A percentile compares a stretch with the other conserved stretches of the same genome.
Evolutionary conservation across 2,888 invertebrate species (phyloP).

Genomic region (Pseudanteris insignis): DNA sequence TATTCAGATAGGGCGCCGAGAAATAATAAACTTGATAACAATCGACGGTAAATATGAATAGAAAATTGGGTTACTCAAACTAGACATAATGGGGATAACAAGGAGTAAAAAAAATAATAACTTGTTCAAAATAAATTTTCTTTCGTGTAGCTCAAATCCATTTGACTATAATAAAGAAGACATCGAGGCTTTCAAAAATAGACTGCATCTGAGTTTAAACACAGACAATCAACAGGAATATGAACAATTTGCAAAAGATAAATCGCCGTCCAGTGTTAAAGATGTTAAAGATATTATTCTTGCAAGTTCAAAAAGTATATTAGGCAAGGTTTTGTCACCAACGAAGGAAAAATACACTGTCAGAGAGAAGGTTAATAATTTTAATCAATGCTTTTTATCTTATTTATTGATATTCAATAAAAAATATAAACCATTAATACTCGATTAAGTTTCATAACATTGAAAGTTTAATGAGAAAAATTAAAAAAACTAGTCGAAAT

Average conservation of each 20-base stretch:
- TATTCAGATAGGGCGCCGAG: conserved; percentile 60
- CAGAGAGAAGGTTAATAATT: conserved; percentile 64
- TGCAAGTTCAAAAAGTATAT: conserved; percentile 76
- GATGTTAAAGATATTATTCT: conserved; percentile 78
- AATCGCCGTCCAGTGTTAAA: conserved; percentile 72
- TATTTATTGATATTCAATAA: too few species aligned
- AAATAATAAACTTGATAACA: conserved; percentile 54
- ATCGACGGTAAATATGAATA: conserved; percentile 30
- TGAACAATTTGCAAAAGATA: conserved; percentile 66
- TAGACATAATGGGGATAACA: neutral
- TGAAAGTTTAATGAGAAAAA: too few species aligned
- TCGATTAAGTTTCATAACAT: too few species aligned
- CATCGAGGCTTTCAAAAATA: conserved; percentile 60
- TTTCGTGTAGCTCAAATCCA: conserved; percentile 60
- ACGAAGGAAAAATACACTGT: conserved; percentile 73
- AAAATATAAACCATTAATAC: too few species aligned
- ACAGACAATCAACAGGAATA: conserved; percentile 59
- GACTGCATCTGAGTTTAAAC: conserved; percentile 60
- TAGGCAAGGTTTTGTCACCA: conserved; percentile 81
- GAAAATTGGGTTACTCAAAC: conserved; percentile 14
- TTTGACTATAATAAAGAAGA: conserved; percentile 64
- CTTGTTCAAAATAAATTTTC: neutral
- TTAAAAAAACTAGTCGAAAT: too few species aligned
- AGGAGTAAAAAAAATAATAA: too few species aligned
- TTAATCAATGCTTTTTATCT: too few species aligned